Percentiles rank a stretch among this genome's conserved stretches.
Conservation (phyloP, 2,113 vertebrate genomes). For the Pseudopipra pipra region DNA sequence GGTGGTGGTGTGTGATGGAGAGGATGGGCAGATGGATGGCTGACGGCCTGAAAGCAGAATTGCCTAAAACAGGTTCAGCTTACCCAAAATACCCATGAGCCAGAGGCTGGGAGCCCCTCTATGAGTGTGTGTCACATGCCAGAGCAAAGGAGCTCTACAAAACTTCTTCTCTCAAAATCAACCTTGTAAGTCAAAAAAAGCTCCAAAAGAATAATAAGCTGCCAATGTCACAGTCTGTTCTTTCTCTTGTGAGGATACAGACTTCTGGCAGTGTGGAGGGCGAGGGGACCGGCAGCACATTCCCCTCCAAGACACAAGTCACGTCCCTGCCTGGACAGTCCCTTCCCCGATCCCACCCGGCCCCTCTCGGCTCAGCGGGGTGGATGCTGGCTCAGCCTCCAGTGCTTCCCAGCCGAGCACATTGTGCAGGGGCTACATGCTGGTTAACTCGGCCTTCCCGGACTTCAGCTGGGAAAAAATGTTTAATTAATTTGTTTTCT, state of each 20-base stretch:
- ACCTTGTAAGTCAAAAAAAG: background rate
- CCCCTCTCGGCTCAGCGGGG: background rate
- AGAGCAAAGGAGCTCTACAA: background rate
- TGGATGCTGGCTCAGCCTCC: background rate
- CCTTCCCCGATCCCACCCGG: background rate
- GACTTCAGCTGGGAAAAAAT: background rate
- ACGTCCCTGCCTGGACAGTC: rapidly evolving
- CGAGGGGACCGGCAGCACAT: rapidly evolving
- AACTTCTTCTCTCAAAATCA: background rate
- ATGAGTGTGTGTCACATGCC: background rate
- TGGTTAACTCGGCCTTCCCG: background rate
- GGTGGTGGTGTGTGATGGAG: rapidly evolving
- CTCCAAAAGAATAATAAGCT: background rate
- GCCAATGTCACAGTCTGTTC: background rate
- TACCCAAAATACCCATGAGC: background rate
- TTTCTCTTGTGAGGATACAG: background rate
- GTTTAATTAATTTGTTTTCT: background rate
- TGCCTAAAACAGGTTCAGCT: background rate
- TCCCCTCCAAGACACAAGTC: rapidly evolving
- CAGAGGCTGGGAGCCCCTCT: background rate
- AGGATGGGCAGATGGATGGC: background rate
- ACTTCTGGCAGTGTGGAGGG: background rate
- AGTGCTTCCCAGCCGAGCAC: background rate
- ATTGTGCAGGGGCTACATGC: background rate
- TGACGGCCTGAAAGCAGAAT: background rate